Conservation (phyloP, 2,797 vertebrate genomes). For the Phataginus tricuspis region DNA sequence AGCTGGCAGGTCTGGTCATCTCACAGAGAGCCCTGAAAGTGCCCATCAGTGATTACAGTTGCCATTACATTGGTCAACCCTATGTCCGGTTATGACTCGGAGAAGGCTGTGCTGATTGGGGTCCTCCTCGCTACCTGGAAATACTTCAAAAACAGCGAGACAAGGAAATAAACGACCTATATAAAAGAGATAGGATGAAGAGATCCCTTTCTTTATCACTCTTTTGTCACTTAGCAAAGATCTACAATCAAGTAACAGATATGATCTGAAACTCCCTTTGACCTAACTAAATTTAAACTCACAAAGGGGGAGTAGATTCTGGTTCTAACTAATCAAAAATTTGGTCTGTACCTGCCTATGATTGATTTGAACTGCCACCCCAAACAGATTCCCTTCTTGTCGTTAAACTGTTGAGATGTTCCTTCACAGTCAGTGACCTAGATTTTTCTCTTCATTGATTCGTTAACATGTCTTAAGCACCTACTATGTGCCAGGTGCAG, state of each 20-base stretch:
- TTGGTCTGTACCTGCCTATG: not conserved
- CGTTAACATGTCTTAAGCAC: not conserved
- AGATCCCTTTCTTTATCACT: not conserved
- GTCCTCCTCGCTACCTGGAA: not conserved
- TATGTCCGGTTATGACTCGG: not conserved
- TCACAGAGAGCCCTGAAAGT: not conserved
- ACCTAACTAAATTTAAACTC: not conserved
- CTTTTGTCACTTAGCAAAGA: conserved; percentile 7
- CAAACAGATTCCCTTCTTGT: not conserved
- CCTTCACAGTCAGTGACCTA: not conserved
- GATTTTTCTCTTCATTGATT: conserved; percentile 10
- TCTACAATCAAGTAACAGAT: not conserved
- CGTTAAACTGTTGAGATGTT: not conserved
- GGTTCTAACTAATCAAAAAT: conserved; percentile 7
- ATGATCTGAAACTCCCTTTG: not conserved
- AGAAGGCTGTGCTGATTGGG: not conserved
- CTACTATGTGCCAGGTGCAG: not conserved
- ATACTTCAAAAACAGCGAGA: not conserved
- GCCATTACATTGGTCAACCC: not conserved
- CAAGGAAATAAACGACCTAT: not conserved
- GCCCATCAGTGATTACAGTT: not conserved
- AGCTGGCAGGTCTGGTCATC: not conserved
- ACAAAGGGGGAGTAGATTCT: not conserved
- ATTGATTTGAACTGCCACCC: not conserved
- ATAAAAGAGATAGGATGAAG: not conserved